These are phyloP conservation scores for Aspidiotus destructor DNA, from an alignment of 2,888 invertebrate genomes.

Conservation along the genomic window DNA sequence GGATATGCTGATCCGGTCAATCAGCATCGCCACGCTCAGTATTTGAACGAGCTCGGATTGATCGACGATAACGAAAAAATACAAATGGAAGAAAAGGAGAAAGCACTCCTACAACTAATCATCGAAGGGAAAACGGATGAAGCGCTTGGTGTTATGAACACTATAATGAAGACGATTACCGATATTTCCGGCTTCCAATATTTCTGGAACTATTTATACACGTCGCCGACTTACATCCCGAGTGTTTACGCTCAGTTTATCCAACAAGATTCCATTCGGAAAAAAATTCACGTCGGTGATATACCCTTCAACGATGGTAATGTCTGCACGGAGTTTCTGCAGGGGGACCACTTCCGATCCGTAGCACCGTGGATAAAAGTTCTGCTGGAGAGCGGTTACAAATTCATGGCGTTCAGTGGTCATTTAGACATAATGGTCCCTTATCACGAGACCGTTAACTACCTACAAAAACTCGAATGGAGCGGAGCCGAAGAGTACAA, in stretches of 20 bases:
- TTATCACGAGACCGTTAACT: constrained; percentile 68
- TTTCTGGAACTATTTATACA: constrained; percentile 49
- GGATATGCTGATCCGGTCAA: constrained; percentile 68
- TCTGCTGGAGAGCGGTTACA: too few species aligned
- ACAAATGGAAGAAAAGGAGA: constrained; percentile 41
- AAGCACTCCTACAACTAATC: constrained; percentile 51
- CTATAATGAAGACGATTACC: too few species aligned
- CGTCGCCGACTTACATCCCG: too few species aligned
- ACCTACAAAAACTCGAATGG: constrained; percentile 62
- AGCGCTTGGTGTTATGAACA: constrained; percentile 46
- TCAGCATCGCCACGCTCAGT: constrained; percentile 66
- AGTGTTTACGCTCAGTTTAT: too few species aligned
- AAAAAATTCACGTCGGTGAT: constrained; percentile 43
- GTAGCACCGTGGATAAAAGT: too few species aligned
- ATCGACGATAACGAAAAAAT: constrained; percentile 45
- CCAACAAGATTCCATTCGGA: constrained; percentile 42
- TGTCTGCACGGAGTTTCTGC: too few species aligned
- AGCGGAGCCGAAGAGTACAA: constrained; percentile 55
- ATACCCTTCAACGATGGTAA: constrained; percentile 53
- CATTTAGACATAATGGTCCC: too few species aligned
- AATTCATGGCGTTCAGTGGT: too few species aligned
- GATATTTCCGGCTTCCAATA: constrained; percentile 41
- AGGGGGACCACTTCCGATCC: too few species aligned
- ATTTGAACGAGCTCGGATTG: constrained; percentile 63
- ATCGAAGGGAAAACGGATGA: constrained; percentile 53